These are phyloP conservation scores for Cyprinodon tularosa DNA, from an alignment of 2,113 vertebrate species.

Conservation along the genomic window DNA sequence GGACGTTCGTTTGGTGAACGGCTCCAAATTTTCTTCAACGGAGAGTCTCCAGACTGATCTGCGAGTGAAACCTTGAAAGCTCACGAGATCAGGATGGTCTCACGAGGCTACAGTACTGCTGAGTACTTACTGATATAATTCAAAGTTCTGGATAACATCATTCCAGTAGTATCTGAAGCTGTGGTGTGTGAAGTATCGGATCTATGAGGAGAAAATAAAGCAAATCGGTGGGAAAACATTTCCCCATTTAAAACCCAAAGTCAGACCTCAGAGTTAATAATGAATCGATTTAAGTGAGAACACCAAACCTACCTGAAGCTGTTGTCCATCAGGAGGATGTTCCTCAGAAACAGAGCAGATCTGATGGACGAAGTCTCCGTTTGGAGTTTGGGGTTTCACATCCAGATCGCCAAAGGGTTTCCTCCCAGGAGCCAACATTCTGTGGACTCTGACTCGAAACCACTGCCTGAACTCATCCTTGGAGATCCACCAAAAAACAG, in stretches of 20 bases:
- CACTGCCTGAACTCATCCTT: slow-evolving; percentile 92
- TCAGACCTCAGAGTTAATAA: not conserved
- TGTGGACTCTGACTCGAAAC: slow-evolving; percentile 87
- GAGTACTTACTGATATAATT: slow-evolving; percentile 84
- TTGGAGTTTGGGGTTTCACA: slow-evolving; percentile 61
- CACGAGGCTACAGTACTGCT: not conserved
- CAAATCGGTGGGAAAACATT: not conserved
- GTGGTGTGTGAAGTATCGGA: slow-evolving; percentile 90
- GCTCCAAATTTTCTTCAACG: too few species aligned
- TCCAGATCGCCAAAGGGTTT: slow-evolving; percentile 76
- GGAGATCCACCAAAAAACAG: not conserved
- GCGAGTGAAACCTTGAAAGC: too few species aligned
- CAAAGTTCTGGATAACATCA: slow-evolving; percentile 85
- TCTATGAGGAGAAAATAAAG: slow-evolving; percentile 68
- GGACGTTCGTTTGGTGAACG: too few species aligned
- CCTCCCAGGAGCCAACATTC: slow-evolving; percentile 80
- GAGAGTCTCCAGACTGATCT: too few species aligned
- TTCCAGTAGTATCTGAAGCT: slow-evolving; percentile 92
- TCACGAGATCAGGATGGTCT: too few species aligned
- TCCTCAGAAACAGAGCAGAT: slow-evolving; percentile 48
- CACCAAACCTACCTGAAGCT: slow-evolving; percentile 49
- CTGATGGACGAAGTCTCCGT: slow-evolving; percentile 72
- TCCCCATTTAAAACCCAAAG: not conserved
- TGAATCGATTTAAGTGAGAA: not conserved
- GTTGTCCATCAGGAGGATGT: slow-evolving; percentile 59